These are phyloP conservation scores for Agriopis leucophaearia DNA, from an alignment of 2,888 invertebrate genomes.

Conservation along the genomic window DNA sequence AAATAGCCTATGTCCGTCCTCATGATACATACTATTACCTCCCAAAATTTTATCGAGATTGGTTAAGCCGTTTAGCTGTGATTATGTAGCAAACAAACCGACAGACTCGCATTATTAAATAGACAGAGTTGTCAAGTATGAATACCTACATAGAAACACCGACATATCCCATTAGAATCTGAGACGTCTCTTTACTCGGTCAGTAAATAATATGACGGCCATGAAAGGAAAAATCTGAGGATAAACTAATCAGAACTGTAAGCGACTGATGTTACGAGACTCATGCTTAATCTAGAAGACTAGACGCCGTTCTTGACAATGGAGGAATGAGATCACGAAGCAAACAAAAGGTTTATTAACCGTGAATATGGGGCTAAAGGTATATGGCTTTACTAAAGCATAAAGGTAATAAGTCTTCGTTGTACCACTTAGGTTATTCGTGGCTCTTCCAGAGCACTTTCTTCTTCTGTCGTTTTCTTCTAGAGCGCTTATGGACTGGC, in stretches of 20 bases:
- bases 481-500: neutral
- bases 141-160: too few species aligned
- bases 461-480: neutral
- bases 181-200: too few species aligned
- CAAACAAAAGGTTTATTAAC: slow-evolving; percentile 10
- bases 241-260: neutral
- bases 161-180: too few species aligned
- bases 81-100: too few species aligned
- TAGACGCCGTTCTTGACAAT: slow-evolving; percentile 7
- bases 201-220: neutral
- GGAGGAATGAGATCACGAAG: neutral
- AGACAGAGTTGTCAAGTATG: too few species aligned
- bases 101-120: too few species aligned
- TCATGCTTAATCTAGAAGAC: neutral
- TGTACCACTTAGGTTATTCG: neutral
- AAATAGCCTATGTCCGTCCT: too few species aligned
- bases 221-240: slow-evolving; percentile 4
- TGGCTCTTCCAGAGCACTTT: neutral
- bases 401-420: neutral
- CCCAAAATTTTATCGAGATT: too few species aligned
- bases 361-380: neutral
- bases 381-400: neutral
- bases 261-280: slow-evolving; percentile 3
- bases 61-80: too few species aligned
- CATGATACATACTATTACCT: too few species aligned